phyloP scores from a whole-genome alignment of 2,797 vertebrate species.

The Neostethus bicornis region DNA sequence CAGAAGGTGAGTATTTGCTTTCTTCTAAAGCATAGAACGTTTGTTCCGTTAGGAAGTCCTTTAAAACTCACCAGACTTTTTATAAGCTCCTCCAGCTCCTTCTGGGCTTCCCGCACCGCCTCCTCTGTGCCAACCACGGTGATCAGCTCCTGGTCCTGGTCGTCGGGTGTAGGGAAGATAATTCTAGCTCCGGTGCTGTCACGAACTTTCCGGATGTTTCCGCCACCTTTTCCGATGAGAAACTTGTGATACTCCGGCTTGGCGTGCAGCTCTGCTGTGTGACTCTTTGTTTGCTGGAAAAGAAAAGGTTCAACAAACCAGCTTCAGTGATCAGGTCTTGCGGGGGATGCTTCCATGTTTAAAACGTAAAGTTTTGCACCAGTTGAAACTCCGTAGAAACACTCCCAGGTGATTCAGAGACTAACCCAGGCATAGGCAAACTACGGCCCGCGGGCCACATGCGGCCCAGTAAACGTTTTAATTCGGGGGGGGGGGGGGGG shows the following conservation, averaged over 20 bases:
- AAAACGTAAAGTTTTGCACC: too few relatives aligned
- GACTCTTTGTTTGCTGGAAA: constrained; percentile 94
- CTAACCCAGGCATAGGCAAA: too few relatives aligned
- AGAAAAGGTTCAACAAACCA: background rate
- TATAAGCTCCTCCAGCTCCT: constrained; percentile 92
- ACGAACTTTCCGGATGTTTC: constrained; percentile 96
- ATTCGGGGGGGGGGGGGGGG: too few relatives aligned
- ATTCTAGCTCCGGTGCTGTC: constrained; percentile 96
- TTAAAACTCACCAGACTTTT: constrained; percentile 85
- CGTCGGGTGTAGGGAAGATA: constrained; percentile 92
- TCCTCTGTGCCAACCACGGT: constrained; percentile 96
- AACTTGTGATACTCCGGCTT: constrained; percentile 99
- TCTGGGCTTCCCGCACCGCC: constrained; percentile 92
- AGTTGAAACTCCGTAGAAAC: too few relatives aligned
- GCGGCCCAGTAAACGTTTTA: too few relatives aligned
- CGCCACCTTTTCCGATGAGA: constrained; percentile 96
- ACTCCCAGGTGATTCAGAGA: too few relatives aligned
- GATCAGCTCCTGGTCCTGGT: constrained; percentile 97
- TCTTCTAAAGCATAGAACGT: too few relatives aligned
- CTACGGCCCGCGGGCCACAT: too few relatives aligned
- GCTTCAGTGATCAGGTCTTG: too few relatives aligned
- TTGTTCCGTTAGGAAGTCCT: too few relatives aligned
- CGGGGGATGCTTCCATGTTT: too few relatives aligned
- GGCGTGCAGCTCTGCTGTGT: constrained; percentile 92
- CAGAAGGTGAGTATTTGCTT: background rate